Evolutionary conservation across 2,113 vertebrate genomes (phyloP).

Genomic region (Epinephelus moara): DNA sequence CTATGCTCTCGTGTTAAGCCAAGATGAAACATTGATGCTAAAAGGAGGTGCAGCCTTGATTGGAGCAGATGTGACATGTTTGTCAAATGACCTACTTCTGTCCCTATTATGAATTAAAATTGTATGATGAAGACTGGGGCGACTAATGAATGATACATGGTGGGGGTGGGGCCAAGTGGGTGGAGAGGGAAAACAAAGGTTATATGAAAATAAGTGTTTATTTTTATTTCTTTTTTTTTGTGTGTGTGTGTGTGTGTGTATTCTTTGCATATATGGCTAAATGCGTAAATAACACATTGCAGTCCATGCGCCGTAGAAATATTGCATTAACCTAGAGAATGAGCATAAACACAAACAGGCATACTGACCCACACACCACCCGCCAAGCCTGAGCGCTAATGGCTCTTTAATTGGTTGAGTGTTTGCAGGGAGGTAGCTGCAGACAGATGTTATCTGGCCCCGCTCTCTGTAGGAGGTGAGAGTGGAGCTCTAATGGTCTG

Average conservation of each 20-base stretch:
- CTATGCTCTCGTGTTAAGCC: slow-evolving; percentile 48
- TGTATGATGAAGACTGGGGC: slow-evolving; percentile 81
- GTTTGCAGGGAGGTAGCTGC: slow-evolving; percentile 67
- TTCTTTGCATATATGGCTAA: neutral
- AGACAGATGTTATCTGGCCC: slow-evolving; percentile 75
- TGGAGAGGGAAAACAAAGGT: slow-evolving; percentile 62
- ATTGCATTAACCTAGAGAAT: slow-evolving; percentile 38
- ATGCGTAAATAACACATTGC: slow-evolving; percentile 28
- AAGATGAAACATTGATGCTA: slow-evolving; percentile 75
- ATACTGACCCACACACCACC: slow-evolving; percentile 53
- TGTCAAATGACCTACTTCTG: slow-evolving; percentile 87
- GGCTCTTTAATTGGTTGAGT: slow-evolving; percentile 76
- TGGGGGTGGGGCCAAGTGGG: slow-evolving; percentile 56
- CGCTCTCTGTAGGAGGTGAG: slow-evolving; percentile 66
- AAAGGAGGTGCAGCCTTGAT: slow-evolving; percentile 75
- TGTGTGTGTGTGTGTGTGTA: neutral
- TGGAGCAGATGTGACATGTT: slow-evolving; percentile 86
- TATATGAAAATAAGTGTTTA: slow-evolving; percentile 25
- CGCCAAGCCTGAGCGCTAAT: slow-evolving; percentile 69
- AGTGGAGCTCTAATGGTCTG: slow-evolving; percentile 66
- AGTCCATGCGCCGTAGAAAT: slow-evolving; percentile 4
- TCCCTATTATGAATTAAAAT: slow-evolving; percentile 86
- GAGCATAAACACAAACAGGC: slow-evolving; percentile 44
- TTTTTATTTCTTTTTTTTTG: neutral
- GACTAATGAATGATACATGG: slow-evolving; percentile 80